Conservation (phyloP, 1,140 invertebrate species). For the Nasonia giraulti region DNA sequence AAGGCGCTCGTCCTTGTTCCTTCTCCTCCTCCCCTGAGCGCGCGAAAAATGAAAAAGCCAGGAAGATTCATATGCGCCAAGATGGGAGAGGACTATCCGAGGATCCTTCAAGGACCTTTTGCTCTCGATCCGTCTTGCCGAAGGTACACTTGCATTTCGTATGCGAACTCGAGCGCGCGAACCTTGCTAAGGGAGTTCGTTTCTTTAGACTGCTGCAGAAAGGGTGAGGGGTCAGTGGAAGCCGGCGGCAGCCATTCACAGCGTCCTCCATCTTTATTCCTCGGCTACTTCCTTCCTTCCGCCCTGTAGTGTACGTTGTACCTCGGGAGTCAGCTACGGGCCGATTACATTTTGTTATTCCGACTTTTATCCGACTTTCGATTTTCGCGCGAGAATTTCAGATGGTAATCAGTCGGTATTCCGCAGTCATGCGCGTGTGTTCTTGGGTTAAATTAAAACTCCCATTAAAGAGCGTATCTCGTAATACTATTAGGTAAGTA, state of each 20-base stretch:
- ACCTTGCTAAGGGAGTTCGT: slow-evolving; percentile 28
- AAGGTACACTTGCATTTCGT: slow-evolving; percentile 55
- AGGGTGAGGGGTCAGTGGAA: no score
- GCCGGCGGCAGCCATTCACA: slow-evolving; percentile 3
- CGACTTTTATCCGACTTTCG: slow-evolving; percentile 36
- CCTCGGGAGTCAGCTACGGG: slow-evolving; percentile 36
- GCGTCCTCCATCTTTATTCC: slow-evolving; percentile 58
- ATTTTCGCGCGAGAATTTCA: neutral
- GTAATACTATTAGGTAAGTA: slow-evolving; percentile 13
- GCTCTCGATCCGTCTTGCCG: slow-evolving; percentile 31
- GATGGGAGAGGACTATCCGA: neutral
- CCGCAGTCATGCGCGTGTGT: neutral
- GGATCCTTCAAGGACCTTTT: slow-evolving; percentile 42
- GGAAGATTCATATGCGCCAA: slow-evolving; percentile 23
- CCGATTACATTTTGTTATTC: slow-evolving; percentile 71
- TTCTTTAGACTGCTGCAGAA: slow-evolving; percentile 15
- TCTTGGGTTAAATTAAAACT: neutral
- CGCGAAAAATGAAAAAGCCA: slow-evolving; percentile 41
- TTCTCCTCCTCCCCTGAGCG: neutral
- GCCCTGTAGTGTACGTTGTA: slow-evolving; percentile 21
- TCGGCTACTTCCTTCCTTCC: slow-evolving; percentile 55
- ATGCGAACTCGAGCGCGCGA: slow-evolving; percentile 60
- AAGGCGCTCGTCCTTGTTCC: neutral
- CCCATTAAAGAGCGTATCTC: neutral
- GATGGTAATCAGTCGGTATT: neutral